Evolutionary conservation across 2,888 invertebrate species (phyloP), one percentile per base, ranked within the genome.

Genomic region (Harmothoe impar): DNA sequence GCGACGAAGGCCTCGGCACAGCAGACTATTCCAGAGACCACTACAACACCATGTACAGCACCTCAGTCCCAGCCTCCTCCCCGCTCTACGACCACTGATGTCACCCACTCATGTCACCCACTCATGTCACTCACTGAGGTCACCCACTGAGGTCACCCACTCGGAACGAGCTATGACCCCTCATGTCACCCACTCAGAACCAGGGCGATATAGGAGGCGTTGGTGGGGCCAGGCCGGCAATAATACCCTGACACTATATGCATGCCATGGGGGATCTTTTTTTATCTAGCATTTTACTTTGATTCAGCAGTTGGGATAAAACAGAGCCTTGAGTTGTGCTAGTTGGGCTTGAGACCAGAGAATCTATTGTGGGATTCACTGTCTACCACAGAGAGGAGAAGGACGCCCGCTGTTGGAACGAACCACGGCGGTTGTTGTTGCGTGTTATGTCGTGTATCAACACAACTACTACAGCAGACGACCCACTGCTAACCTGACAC

Each of bases 11-110:
- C 51, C 51, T 72, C 3, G 68, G 33, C 17, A 23, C 72, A 29
- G 54, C 78, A 31, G 54, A 54, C 33, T 35, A 35, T 81, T 54
- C 54, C 35, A 81, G 51, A 52, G 77, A 72, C 23, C 77, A 90
- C 56, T 90, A 72, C 17, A 52, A 78, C 29, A 68, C 72, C 25
- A 77, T 90, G 84, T 77, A 77, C 20, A 90, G 90, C 78, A 90
- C 90, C 10, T 78, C 78, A 17, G 90, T 90, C 0, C 90, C 90
- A 1, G 90, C 77, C 52, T 81, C 90, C 0, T 72, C 90, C 17
- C 90, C 81, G 20, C 35, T 90, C 5, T 90, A 90, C 54, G 90
- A 90, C 52, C 90, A 90, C 33, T 90, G 81, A 81, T 90, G n/a
- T 15, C 15, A 10, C 29, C 72, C 7, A n/a, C 72, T 52, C 54